phyloP scores from a whole-genome alignment of 2,888 invertebrate genomes.

The Himalopsyche tibetana region DNA sequence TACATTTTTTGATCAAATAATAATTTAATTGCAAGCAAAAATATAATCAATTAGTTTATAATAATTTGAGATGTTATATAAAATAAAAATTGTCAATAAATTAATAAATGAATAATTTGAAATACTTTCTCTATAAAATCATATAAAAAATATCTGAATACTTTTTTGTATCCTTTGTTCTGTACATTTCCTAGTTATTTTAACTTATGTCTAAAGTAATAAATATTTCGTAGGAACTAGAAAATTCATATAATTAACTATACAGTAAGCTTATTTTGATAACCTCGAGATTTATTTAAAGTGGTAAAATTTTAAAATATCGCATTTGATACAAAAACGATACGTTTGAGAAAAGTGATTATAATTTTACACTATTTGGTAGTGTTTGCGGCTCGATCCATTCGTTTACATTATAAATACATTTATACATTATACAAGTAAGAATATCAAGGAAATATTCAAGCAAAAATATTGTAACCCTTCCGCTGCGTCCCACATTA shows the following conservation, averaged over 20 bases:
- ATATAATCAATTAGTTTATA: conserved; percentile 43
- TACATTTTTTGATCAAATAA: not conserved
- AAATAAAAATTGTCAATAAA: not conserved
- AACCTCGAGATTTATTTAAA: conserved; percentile 2
- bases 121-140: conserved; percentile 6
- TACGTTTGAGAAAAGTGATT: conserved; percentile 44
- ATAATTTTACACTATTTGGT: not conserved
- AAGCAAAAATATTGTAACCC: conserved; percentile 12
- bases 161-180: conserved; percentile 33
- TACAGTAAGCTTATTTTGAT: not conserved
- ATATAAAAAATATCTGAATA: conserved; percentile 22
- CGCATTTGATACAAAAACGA: conserved; percentile 61
- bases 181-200: conserved; percentile 14
- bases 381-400: conserved; percentile 13
- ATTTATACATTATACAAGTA: conserved; percentile 19
- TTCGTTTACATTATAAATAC: not conserved
- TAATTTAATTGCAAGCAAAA: not conserved
- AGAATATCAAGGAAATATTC: conserved; percentile 10
- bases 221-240: conserved; percentile 62
- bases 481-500: conserved; percentile 12
- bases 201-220: conserved; percentile 39
- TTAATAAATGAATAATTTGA: conserved; percentile 7
- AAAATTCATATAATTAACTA: conserved; percentile 47
- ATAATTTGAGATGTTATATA: conserved; percentile 6
- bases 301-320: conserved; percentile 51